These are phyloP conservation scores for Hyposoter dolosus DNA, from an alignment of 2,888 invertebrate genomes.

Conservation along the genomic window DNA sequence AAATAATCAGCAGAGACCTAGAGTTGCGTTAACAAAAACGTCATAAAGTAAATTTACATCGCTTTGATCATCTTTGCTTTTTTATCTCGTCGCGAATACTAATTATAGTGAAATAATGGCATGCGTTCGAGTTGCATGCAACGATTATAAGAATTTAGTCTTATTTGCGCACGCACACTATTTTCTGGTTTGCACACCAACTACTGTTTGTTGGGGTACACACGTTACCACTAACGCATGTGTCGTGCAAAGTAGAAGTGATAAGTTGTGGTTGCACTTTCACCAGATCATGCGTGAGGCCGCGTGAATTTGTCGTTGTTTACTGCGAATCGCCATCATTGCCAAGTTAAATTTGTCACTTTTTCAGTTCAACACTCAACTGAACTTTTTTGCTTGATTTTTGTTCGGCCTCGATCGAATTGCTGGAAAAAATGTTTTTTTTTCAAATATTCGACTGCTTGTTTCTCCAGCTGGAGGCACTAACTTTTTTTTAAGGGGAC, in stretches of 20 bases:
- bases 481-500: not conserved
- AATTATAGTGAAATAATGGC: not conserved
- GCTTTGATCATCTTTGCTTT: not conserved
- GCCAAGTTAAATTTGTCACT: not conserved
- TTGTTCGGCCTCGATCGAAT: not conserved
- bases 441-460: not conserved
- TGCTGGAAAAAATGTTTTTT: not conserved
- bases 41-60: slow-evolving; percentile 4
- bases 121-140: not conserved
- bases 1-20: not conserved
- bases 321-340: not conserved
- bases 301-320: not conserved
- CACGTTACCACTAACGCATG: not conserved
- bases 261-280: slow-evolving; percentile 34
- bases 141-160: not conserved
- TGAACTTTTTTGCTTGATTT: not conserved
- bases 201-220: not conserved
- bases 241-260: slow-evolving; percentile 15
- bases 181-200: not conserved
- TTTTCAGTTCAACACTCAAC: not conserved
- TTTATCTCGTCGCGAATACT: not conserved
- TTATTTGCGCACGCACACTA: slow-evolving; percentile 1
- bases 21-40: not conserved
- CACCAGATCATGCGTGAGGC: slow-evolving; percentile 4
- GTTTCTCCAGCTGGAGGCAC: not conserved